Base-by-base conservation (phyloP, 2,797 vertebrate genomes). In the Myotis findleyi region DNA sequence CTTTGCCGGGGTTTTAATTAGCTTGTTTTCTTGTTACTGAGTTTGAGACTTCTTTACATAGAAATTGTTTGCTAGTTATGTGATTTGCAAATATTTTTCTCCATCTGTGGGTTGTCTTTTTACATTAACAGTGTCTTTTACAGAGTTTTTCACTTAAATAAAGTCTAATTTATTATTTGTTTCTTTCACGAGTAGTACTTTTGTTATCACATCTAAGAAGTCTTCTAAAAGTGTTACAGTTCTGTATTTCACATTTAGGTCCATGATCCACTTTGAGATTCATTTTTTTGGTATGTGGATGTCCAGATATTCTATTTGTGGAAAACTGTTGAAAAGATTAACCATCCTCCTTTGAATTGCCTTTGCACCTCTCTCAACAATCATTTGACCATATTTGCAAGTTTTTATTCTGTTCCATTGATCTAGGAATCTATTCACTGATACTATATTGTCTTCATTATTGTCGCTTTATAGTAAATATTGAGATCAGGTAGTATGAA, bases 361-460 rank as follows among this genome's bases (percentile, higher is more conserved):
- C 81, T 87, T 75, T 66, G 12, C 55, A 1, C 23, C 7, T 20
- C 80, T 66, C 21, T 71, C 20, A 55, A 55, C 44, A 47, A 3
- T 49, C 41, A 36, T 2, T 10, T 12, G 62, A 4, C 72, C 16
- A 0, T 25, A 2, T 49, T n/a, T 23, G 47, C 55, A 38, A 64
- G 36, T 77, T 66, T 66, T 2, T n/a, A 0, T 49, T 47, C 59
- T 47, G 9, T 27, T 4, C 2, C 20, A 0, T 51, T 23, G 17
- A 25, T 53, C 21, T 25, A 1, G 5, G 49, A 11, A 16, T 27
- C 30, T 71, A 20, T 23, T 49, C 0, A 0, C 69, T 8, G 7
- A 1, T 14, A 12, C 53, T 59, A 6, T 21, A 20, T 51, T 14
- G 0, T 62, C 51, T 71, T 76, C 69, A 16, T 30, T 27, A 5